phyloP scores from a whole-genome alignment of 2,797 vertebrate species.

The Platalea minor region DNA sequence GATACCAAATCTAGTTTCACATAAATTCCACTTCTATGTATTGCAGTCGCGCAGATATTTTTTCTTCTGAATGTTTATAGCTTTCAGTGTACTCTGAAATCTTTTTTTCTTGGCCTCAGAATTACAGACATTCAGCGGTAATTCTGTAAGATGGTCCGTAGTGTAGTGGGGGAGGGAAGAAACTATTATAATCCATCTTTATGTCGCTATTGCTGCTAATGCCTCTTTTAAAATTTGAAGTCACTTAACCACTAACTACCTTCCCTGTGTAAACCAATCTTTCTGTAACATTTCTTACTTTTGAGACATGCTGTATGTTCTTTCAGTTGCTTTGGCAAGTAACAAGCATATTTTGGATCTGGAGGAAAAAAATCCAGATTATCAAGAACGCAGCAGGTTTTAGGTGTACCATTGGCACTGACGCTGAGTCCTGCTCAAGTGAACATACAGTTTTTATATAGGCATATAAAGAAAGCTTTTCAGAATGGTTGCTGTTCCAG shows the following conservation, averaged over 20 bases:
- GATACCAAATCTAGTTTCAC: background rate
- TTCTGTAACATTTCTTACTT: background rate
- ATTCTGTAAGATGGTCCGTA: background rate
- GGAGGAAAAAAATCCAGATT: background rate
- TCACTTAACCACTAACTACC: background rate
- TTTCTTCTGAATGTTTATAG: background rate
- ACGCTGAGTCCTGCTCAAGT: background rate
- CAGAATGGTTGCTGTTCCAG: background rate
- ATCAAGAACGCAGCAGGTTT: background rate
- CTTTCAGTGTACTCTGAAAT: background rate
- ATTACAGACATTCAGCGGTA: background rate
- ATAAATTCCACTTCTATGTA: background rate
- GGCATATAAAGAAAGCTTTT: background rate
- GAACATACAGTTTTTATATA: background rate
- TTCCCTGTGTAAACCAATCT: background rate
- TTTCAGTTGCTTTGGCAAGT: background rate
- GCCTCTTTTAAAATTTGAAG: background rate
- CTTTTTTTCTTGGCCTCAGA: background rate
- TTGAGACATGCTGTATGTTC: background rate
- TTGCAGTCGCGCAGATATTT: background rate
- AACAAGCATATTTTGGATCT: background rate
- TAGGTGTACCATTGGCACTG: background rate
- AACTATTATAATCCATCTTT: background rate
- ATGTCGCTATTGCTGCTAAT: background rate
- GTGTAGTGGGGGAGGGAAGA: background rate